Evolutionary conservation across 2,113 vertebrate genomes (phyloP).

Genomic region (Halcyon senegalensis): DNA sequence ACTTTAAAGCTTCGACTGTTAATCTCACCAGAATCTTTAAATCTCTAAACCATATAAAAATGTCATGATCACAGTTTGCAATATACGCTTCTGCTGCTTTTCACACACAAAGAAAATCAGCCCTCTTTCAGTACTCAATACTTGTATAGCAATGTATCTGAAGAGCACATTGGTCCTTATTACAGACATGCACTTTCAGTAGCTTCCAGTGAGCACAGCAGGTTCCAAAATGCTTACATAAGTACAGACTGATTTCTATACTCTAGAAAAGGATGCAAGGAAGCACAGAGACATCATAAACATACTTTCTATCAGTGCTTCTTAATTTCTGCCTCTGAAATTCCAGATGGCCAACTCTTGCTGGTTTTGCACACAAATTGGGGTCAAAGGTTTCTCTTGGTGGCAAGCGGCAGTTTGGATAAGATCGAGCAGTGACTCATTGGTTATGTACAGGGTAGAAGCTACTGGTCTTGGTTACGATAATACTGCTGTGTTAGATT

Average conservation of each 20-base stretch:
- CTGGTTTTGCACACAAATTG: not conserved
- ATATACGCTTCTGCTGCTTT: not conserved
- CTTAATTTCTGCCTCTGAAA: not conserved
- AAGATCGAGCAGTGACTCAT: not conserved
- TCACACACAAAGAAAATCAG: not conserved
- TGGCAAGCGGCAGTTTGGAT: not conserved
- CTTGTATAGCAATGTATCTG: not conserved
- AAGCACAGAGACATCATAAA: not conserved
- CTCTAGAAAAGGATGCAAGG: not conserved
- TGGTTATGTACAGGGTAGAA: not conserved
- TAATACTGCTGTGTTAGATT: not conserved
- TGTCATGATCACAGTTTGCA: not conserved
- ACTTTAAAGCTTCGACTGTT: not conserved
- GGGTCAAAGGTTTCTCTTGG: not conserved
- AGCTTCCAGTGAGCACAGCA: not conserved
- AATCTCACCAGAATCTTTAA: not conserved
- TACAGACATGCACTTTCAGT: not conserved
- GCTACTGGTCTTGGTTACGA: not conserved
- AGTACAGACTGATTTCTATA: not conserved
- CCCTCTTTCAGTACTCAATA: not conserved
- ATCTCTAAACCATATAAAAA: not conserved
- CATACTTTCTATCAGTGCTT: not conserved
- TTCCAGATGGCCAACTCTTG: not conserved
- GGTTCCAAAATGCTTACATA: not conserved
- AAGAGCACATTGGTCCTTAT: not conserved